Conservation (phyloP, 2,888 invertebrate genomes). For the Tipula helvola region DNA sequence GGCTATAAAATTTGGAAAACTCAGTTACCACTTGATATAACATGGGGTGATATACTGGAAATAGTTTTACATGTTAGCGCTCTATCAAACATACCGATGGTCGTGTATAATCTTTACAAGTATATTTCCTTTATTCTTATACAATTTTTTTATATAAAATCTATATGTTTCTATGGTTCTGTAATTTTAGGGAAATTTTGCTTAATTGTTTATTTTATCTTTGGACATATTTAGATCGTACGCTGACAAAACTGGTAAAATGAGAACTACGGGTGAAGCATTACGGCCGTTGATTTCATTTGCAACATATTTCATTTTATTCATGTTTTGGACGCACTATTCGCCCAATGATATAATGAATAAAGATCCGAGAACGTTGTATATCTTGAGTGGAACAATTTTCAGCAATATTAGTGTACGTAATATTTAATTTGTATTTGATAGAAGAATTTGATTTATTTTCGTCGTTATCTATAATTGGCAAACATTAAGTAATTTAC, state of each 20-base stretch:
- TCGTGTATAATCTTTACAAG: constrained; percentile 83
- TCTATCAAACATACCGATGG: constrained; percentile 75
- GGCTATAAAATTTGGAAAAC: constrained; percentile 81
- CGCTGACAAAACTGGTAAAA: constrained; percentile 72
- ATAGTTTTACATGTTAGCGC: constrained; percentile 73
- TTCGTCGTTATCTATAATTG: constrained; percentile 7
- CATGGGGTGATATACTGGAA: constrained; percentile 74
- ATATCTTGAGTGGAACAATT: constrained; percentile 81
- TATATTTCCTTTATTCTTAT: constrained; percentile 35
- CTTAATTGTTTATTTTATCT: neutral
- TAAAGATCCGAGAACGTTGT: constrained; percentile 73
- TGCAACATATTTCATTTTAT: constrained; percentile 55
- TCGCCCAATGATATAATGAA: constrained; percentile 75
- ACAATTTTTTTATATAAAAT: constrained; percentile 9
- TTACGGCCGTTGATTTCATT: constrained; percentile 77
- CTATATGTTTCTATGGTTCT: neutral
- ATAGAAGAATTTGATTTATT: constrained; percentile 11
- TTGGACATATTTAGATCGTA: constrained; percentile 51
- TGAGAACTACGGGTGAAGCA: constrained; percentile 69
- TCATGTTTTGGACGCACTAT: constrained; percentile 66
- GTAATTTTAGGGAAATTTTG: neutral
- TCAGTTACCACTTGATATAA: constrained; percentile 52
- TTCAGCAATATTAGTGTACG: constrained; percentile 97
- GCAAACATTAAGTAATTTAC: neutral
- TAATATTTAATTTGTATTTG: constrained; percentile 23